phyloP scores from a whole-genome alignment of 2,888 invertebrate genomes.

The Melangyna quadrimaculata region DNA sequence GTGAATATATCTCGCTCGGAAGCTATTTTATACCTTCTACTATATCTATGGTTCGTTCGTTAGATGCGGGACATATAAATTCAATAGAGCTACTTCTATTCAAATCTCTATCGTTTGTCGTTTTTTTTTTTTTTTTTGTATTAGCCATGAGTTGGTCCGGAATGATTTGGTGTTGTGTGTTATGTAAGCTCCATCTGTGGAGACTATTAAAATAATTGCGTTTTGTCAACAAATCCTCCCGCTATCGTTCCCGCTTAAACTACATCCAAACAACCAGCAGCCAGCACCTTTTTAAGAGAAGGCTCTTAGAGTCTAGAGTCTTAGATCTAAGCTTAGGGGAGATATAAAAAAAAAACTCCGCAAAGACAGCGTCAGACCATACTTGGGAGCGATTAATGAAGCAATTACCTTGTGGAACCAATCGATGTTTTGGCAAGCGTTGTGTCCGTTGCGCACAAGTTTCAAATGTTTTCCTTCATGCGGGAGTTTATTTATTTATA shows the following conservation, averaged over 20 bases:
- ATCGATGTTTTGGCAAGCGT: conserved; percentile 63
- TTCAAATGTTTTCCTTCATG: conserved; percentile 45
- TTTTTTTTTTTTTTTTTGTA: background rate
- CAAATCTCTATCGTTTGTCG: conserved; percentile 62
- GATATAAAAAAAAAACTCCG: background rate
- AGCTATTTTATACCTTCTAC: conserved; percentile 15
- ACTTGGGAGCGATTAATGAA: conserved; percentile 73
- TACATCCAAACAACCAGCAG: conserved; percentile 8
- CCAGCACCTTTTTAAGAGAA: conserved; percentile 10
- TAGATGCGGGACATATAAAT: conserved; percentile 11
- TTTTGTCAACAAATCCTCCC: conserved; percentile 68
- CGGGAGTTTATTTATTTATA: background rate
- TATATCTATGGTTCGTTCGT: background rate
- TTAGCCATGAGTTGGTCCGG: conserved; percentile 14
- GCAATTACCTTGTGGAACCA: conserved; percentile 71
- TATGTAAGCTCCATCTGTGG: conserved; percentile 68
- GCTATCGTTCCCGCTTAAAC: conserved; percentile 11
- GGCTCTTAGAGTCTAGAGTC: conserved; percentile 24
- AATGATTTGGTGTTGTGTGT: conserved; percentile 57
- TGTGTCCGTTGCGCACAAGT: conserved; percentile 19
- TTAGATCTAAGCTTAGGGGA: conserved; percentile 35
- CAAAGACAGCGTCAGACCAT: conserved; percentile 69
- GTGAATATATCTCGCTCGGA: conserved; percentile 55
- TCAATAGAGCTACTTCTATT: conserved; percentile 59
- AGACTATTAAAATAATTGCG: conserved; percentile 71